phyloP scores from a whole-genome alignment of 2,888 invertebrate species.

The Pycnomerus fuliginosus region DNA sequence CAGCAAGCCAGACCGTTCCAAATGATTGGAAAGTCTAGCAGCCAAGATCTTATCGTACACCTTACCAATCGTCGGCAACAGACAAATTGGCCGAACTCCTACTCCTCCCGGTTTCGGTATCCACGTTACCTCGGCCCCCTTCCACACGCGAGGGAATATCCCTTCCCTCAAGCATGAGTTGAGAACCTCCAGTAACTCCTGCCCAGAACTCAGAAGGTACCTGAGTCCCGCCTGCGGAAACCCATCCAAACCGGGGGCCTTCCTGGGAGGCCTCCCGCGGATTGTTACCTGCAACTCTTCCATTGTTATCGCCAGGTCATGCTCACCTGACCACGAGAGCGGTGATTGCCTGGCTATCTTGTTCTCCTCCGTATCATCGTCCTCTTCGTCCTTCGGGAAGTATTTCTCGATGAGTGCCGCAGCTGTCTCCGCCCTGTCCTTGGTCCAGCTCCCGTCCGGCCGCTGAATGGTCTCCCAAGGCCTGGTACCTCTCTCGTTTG shows the following conservation, averaged over 20 bases:
- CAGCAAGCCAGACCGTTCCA: constrained; percentile 26
- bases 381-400: constrained; percentile 20
- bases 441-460: constrained; percentile 17
- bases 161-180: constrained; percentile 26
- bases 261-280: constrained; percentile 9
- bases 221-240: constrained; percentile 18
- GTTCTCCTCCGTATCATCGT: constrained; percentile 6
- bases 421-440: constrained; percentile 11
- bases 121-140: constrained; percentile 25
- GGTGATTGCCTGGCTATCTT: neutral
- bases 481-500: neutral
- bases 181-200: constrained; percentile 17
- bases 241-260: constrained; percentile 21
- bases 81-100: constrained; percentile 31
- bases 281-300: constrained; percentile 6
- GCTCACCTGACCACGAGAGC: neutral
- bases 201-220: too few species aligned
- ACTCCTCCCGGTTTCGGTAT: constrained; percentile 28
- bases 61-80: constrained; percentile 33
- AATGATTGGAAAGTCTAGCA: constrained; percentile 25
- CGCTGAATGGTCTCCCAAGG: too few species aligned
- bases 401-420: constrained; percentile 17
- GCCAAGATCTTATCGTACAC: constrained; percentile 32
- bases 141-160: constrained; percentile 25
- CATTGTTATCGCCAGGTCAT: neutral